Evolutionary conservation across 2,888 invertebrate species (phyloP).

Genomic region (Pollenia angustigena): DNA sequence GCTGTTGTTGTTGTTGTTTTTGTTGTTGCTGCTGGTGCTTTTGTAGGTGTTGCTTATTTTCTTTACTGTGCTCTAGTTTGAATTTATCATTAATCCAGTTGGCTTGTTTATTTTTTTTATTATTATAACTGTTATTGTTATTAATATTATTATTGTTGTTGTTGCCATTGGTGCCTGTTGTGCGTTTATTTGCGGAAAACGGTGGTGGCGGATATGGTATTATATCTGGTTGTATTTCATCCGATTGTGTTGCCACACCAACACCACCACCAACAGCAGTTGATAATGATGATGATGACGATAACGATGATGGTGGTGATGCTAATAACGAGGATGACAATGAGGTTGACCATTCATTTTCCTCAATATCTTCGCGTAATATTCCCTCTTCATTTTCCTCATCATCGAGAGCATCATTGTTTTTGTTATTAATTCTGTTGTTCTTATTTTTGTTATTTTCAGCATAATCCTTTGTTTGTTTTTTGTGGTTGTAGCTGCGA

Average conservation of each 20-base stretch:
- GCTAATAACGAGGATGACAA: constrained; percentile 24
- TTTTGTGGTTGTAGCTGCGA: constrained; percentile 35
- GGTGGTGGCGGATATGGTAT: constrained; percentile 80
- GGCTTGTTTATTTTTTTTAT: constrained; percentile 51
- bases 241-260: constrained; percentile 67
- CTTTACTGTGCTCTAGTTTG: constrained; percentile 43
- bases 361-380: constrained; percentile 4
- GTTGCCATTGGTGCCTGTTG: constrained; percentile 20
- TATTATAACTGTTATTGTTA: constrained; percentile 64
- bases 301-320: neutral
- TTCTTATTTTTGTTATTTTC: constrained; percentile 29
- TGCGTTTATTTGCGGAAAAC: constrained; percentile 69
- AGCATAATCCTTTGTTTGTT: constrained; percentile 51
- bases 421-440: neutral
- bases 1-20: constrained; percentile 48
- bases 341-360: constrained; percentile 39
- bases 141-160: constrained; percentile 71
- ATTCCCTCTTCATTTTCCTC: constrained; percentile 6
- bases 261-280: constrained; percentile 22
- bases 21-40: constrained; percentile 40
- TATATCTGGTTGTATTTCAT: constrained; percentile 81
- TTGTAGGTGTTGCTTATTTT: constrained; percentile 39
- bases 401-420: neutral
- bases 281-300: constrained; percentile 24
- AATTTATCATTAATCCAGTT: constrained; percentile 53